Percentiles rank a stretch among this genome's conserved stretches.
These are phyloP conservation scores for Gymnogyps californianus DNA, from an alignment of 2,113 vertebrate species.

Conservation along the genomic window DNA sequence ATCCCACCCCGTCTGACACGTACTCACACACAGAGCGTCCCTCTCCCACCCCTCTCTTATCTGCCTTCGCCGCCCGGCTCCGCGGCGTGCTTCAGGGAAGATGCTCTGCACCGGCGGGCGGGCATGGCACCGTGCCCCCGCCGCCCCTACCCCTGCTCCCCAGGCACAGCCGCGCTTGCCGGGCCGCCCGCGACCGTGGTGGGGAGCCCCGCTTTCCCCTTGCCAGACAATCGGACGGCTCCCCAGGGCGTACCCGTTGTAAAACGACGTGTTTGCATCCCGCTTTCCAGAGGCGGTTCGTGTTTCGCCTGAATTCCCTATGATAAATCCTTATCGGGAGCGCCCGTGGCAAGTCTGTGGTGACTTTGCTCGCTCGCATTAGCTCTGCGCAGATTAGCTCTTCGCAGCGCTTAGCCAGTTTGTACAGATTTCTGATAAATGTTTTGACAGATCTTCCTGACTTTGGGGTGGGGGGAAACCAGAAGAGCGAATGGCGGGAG, in stretches of 20 bases:
- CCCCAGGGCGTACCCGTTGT: rapidly evolving
- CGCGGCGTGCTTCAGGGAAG: rapidly evolving
- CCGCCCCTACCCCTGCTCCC: too few species aligned
- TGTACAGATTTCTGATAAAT: slow-evolving; percentile 64
- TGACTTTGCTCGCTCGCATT: slow-evolving; percentile 51
- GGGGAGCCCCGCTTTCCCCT: neutral
- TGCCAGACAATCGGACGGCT: rapidly evolving
- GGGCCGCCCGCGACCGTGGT: neutral
- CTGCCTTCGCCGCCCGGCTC: neutral
- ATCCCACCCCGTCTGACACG: rapidly evolving
- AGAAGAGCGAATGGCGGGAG: neutral
- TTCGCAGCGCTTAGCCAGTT: slow-evolving; percentile 44
- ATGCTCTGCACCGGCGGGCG: neutral
- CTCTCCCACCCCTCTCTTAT: neutral
- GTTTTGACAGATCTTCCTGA: slow-evolving; percentile 65
- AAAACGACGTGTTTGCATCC: neutral
- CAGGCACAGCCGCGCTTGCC: neutral
- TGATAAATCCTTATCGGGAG: slow-evolving; percentile 59
- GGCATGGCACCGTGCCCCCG: too few species aligned
- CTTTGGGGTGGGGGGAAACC: neutral
- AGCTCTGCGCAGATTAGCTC: slow-evolving; percentile 67
- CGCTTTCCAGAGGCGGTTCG: neutral
- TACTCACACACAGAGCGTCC: rapidly evolving
- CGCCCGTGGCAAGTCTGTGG: slow-evolving; percentile 49
- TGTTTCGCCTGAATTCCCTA: slow-evolving; percentile 52